These are phyloP conservation scores for Petrocephalus microphthalmus DNA, from an alignment of 2,113 vertebrate genomes.

Conservation along the genomic window DNA sequence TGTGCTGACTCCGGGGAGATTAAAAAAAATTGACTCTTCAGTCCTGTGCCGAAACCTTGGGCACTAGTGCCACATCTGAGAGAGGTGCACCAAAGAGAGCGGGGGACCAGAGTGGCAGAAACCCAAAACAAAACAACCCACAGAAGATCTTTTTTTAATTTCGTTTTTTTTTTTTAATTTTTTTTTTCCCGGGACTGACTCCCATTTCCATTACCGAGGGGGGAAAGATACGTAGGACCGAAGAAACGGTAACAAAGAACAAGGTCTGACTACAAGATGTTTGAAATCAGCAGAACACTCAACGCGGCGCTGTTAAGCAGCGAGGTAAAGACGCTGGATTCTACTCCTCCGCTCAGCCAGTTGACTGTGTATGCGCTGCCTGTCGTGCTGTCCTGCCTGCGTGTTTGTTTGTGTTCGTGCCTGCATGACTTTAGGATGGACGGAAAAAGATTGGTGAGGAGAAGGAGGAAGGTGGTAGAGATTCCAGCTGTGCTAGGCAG, in stretches of 20 bases:
- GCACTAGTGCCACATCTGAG: constrained; percentile 57
- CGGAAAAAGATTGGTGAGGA: constrained; percentile 32
- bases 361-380: constrained; percentile 54
- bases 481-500: constrained; percentile 40
- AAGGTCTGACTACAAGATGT: constrained; percentile 79
- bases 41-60: constrained; percentile 72
- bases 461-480: constrained; percentile 43
- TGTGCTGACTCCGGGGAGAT: constrained; percentile 97
- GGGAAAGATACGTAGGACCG: constrained; percentile 49
- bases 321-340: constrained; percentile 80
- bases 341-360: constrained; percentile 47
- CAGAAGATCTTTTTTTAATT: constrained; percentile 58
- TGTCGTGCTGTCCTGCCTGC: constrained; percentile 52
- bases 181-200: constrained; percentile 54
- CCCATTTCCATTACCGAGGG: constrained; percentile 41
- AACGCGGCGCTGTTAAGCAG: constrained; percentile 99
- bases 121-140: constrained; percentile 48
- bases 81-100: constrained; percentile 55
- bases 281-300: constrained; percentile 99
- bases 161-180: constrained; percentile 43
- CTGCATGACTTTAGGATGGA: constrained; percentile 42
- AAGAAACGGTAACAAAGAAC: constrained; percentile 38
- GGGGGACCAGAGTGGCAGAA: constrained; percentile 42
- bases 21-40: constrained; percentile 83
- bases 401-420: constrained; percentile 39